phyloP scores from a whole-genome alignment of 2,888 invertebrate species.

The Lepidonotus clava region DNA sequence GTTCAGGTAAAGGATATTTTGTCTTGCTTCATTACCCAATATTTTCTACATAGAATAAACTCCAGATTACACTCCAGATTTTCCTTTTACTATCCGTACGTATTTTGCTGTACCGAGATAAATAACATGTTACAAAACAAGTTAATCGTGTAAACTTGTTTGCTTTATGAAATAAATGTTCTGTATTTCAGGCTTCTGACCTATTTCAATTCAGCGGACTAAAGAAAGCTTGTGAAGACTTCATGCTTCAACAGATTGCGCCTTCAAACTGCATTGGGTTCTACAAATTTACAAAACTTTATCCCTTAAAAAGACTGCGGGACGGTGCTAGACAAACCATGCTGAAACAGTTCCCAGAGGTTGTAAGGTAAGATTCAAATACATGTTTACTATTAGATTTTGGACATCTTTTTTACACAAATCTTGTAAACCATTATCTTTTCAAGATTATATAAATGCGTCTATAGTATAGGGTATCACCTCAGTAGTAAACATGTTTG shows the following conservation, averaged over 20 bases:
- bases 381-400: neutral
- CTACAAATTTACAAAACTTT: constrained; percentile 59
- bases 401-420: too few species aligned
- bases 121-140: too few species aligned
- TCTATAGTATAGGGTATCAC: too few species aligned
- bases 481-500: too few species aligned
- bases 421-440: too few species aligned
- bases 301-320: constrained; percentile 55
- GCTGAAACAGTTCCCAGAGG: constrained; percentile 59
- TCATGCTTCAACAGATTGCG: constrained; percentile 59
- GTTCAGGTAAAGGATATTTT: constrained; percentile 55
- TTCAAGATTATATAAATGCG: too few species aligned
- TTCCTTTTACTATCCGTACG: too few species aligned
- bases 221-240: constrained; percentile 60
- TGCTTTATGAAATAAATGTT: neutral
- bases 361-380: constrained; percentile 47
- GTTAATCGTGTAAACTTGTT: neutral
- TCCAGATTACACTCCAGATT: too few species aligned
- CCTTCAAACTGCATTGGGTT: constrained; percentile 61
- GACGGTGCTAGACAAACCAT: constrained; percentile 50
- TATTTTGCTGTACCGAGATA: too few species aligned
- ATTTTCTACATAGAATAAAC: too few species aligned
- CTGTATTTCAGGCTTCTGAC: constrained; percentile 57
- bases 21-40: too few species aligned
- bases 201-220: constrained; percentile 59